A percentile compares a stretch with the other conserved stretches of the same genome.
These are phyloP conservation scores for Autographa pulchrina DNA, from an alignment of 2,888 invertebrate genomes.

Conservation along the genomic window DNA sequence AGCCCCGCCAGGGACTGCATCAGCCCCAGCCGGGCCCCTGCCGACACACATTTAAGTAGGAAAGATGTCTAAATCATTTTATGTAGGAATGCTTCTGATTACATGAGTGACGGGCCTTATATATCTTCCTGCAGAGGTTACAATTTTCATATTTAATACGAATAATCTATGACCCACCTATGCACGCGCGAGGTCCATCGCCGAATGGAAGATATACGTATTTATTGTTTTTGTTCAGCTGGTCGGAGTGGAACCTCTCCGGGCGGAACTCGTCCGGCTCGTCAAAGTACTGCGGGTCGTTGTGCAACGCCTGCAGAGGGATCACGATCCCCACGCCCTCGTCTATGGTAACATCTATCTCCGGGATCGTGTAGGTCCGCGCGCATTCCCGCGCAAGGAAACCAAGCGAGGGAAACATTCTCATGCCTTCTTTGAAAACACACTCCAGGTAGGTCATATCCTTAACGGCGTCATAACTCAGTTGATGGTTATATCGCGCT, in stretches of 20 bases:
- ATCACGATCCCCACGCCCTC: conserved; percentile 62
- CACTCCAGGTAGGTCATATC: conserved; percentile 76
- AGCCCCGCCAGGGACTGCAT: conserved; percentile 81
- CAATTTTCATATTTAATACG: background rate
- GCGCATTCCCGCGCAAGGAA: conserved; percentile 69
- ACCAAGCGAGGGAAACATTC: conserved; percentile 78
- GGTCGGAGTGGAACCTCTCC: conserved; percentile 70
- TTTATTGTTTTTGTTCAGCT: conserved; percentile 61
- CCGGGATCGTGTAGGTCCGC: conserved; percentile 69
- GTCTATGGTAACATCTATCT: conserved; percentile 70
- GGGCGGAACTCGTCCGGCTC: conserved; percentile 74
- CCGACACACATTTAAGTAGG: conserved; percentile 1
- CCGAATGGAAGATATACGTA: conserved; percentile 75
- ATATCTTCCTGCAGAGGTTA: background rate
- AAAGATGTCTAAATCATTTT: background rate
- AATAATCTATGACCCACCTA: conserved; percentile 68
- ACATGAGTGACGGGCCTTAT: background rate
- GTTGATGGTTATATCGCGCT: conserved; percentile 63
- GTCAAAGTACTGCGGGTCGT: conserved; percentile 74
- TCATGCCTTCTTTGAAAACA: conserved; percentile 73
- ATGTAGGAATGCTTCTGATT: background rate
- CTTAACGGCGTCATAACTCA: conserved; percentile 73
- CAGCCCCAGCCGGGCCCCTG: conserved; percentile 76
- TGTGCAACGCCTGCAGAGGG: conserved; percentile 73
- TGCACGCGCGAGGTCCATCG: conserved; percentile 75